These are phyloP conservation scores for Calephelis virginiensis DNA, from an alignment of 1,140 invertebrate genomes.

Conservation along the genomic window DNA sequence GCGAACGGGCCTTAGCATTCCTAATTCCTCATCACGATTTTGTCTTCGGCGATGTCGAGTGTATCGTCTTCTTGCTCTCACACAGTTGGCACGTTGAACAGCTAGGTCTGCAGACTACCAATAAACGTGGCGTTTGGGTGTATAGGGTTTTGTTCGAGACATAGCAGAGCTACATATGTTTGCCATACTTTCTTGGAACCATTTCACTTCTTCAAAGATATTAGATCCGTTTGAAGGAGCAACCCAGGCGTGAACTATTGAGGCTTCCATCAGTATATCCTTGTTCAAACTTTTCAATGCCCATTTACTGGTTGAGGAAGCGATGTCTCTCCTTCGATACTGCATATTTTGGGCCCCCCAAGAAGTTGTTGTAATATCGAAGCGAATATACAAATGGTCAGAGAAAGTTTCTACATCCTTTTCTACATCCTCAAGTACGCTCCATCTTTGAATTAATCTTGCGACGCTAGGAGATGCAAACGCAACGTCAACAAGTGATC, in stretches of 20 bases:
- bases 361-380: conserved; percentile 15
- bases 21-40: background rate
- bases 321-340: background rate
- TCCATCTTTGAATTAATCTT: background rate
- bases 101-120: background rate
- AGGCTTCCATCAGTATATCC: conserved; percentile 14
- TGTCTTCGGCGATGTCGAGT: background rate
- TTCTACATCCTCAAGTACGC: conserved; percentile 23
- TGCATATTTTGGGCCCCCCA: too few species aligned
- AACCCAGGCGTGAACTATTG: conserved; percentile 2
- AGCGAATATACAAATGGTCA: conserved; percentile 61
- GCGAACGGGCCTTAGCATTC: background rate
- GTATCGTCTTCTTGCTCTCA: background rate
- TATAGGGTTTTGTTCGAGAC: background rate
- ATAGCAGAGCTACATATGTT: conserved; percentile 19
- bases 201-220: conserved; percentile 60
- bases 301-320: conserved; percentile 18
- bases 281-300: conserved; percentile 19
- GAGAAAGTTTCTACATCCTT: conserved; percentile 27
- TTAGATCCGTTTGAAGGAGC: background rate
- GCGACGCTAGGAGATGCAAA: conserved; percentile 14
- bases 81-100: background rate
- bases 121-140: conserved; percentile 1
- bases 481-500: conserved; percentile 24
- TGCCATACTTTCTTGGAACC: conserved; percentile 1